phyloP scores from a whole-genome alignment of 2,113 vertebrate species.

The Quiscalus mexicanus region DNA sequence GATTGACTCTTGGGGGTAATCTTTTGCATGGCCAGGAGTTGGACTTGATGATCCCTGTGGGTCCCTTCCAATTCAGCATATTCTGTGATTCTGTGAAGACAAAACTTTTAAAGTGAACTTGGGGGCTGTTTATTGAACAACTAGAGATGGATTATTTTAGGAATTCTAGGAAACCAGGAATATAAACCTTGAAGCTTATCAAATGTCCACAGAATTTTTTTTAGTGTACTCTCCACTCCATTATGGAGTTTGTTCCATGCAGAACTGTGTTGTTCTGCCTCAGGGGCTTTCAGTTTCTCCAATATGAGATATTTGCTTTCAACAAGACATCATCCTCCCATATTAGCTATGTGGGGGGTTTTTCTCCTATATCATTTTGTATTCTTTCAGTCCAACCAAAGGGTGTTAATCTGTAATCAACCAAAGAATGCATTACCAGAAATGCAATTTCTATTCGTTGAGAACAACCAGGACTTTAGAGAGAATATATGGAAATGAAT shows the following conservation, averaged over 20 bases:
- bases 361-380: neutral
- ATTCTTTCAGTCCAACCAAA: neutral
- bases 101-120: neutral
- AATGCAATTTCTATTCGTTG: neutral
- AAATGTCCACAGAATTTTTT: neutral
- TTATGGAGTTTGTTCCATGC: rapidly evolving
- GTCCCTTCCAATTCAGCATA: neutral
- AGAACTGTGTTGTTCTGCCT: neutral
- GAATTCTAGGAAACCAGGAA: neutral
- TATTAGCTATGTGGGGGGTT: neutral
- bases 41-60: neutral
- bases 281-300: neutral
- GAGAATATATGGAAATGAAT: constrained; percentile 9
- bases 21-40: neutral
- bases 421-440: neutral
- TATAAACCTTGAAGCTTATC: neutral
- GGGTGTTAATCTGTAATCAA: neutral
- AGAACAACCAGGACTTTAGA: neutral
- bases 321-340: neutral
- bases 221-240: neutral
- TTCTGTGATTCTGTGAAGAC: neutral
- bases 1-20: neutral
- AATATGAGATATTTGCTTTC: neutral
- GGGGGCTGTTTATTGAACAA: neutral
- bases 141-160: neutral